Evolutionary conservation across 1,140 invertebrate species (phyloP).

Genomic region (Nomia melanderi): DNA sequence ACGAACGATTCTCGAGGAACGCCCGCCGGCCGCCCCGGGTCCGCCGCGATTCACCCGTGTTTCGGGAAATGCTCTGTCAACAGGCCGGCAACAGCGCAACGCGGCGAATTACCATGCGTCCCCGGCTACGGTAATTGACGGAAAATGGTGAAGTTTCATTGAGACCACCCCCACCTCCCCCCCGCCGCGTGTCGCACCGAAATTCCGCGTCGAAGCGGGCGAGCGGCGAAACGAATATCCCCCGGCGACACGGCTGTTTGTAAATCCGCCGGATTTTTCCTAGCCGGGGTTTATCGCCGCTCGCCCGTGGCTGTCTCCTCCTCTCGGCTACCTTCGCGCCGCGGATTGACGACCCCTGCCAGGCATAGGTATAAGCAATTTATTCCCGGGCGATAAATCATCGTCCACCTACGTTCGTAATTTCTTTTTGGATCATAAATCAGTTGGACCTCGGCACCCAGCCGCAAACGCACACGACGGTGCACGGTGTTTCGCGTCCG

Average conservation of each 20-base stretch:
- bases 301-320: conserved; percentile 12
- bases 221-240: background rate
- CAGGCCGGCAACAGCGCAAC: background rate
- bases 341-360: conserved; percentile 52
- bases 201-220: background rate
- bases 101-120: background rate
- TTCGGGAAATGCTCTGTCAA: background rate
- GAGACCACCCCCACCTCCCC: too few species aligned
- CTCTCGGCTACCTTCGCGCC: conserved; percentile 26
- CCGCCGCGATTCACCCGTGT: background rate
- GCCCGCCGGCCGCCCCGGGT: background rate
- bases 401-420: conserved; percentile 72
- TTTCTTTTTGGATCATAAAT: conserved; percentile 73
- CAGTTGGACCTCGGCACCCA: conserved; percentile 49
- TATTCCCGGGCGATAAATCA: conserved; percentile 70
- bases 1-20: background rate
- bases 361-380: conserved; percentile 67
- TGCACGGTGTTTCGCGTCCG: background rate
- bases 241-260: background rate
- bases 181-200: background rate
- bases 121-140: background rate
- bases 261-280: conserved; percentile 35
- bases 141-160: background rate
- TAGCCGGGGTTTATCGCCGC: background rate
- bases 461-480: conserved; percentile 20